A percentile compares a stretch with the other conserved stretches of the same genome.
Evolutionary conservation across 2,888 invertebrate genomes (phyloP).

Genomic region (Tipula vernalis): DNA sequence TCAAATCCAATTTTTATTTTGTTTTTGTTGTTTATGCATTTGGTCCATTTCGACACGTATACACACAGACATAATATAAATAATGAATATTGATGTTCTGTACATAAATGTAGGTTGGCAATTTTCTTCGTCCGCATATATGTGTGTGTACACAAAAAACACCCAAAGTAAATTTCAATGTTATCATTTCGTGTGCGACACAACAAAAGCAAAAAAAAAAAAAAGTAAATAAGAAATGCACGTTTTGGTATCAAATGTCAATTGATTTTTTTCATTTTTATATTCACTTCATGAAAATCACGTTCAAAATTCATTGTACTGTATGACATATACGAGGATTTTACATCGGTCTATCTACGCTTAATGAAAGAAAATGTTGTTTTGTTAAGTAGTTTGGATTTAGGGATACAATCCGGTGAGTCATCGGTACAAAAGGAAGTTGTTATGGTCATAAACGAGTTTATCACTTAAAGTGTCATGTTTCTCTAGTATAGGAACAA

Average conservation of each 20-base stretch:
- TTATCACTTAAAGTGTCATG: not conserved
- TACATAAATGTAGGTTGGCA: not conserved
- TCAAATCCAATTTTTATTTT: not conserved
- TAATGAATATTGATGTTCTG: not conserved
- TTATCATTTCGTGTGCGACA: not conserved
- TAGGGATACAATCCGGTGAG: not conserved
- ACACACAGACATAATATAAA: not conserved
- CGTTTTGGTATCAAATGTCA: not conserved
- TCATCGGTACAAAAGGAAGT: not conserved
- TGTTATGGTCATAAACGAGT: not conserved
- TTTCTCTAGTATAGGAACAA: not conserved
- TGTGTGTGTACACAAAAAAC: not conserved
- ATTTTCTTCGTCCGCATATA: not conserved
- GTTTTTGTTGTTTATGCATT: not conserved
- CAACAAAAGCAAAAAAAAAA: not conserved
- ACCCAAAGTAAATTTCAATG: not conserved
- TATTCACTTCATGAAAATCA: not conserved
- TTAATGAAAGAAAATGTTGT: not conserved
- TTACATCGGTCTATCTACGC: not conserved
- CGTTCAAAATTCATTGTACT: not conserved
- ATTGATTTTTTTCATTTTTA: not conserved
- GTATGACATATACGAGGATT: not conserved
- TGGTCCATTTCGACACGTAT: not conserved
- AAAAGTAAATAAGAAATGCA: not conserved
- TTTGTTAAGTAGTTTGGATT: not conserved